Conservation (phyloP, 2,888 invertebrate genomes). For the Andricus quercusramuli region DNA sequence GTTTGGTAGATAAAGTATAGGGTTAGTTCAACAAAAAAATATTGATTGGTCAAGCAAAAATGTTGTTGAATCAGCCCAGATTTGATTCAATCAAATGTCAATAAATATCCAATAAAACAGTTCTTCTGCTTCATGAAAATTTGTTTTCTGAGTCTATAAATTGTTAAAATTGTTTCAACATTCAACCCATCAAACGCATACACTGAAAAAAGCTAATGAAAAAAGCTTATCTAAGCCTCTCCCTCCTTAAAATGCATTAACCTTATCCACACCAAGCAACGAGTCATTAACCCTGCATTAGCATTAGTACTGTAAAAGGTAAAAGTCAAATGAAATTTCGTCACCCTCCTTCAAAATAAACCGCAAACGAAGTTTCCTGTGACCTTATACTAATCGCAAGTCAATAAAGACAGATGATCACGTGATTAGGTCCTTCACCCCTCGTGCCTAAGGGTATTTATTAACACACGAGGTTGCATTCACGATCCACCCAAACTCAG, state of each 20-base stretch:
- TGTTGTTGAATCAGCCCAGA: too few relatives aligned
- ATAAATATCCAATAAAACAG: too few relatives aligned
- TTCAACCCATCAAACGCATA: too few relatives aligned
- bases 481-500: neutral
- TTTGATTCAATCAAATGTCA: too few relatives aligned
- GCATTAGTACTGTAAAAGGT: neutral
- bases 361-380: conserved; percentile 17
- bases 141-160: too few relatives aligned
- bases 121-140: too few relatives aligned
- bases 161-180: too few relatives aligned
- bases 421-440: conserved; percentile 33
- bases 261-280: neutral
- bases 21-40: too few relatives aligned
- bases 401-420: conserved; percentile 38
- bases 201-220: too few relatives aligned
- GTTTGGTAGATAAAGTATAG: too few relatives aligned
- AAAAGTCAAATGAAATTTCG: neutral
- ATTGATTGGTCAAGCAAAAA: too few relatives aligned
- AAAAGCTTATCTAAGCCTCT: neutral
- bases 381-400: conserved; percentile 26
- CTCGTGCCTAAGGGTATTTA: neutral
- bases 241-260: neutral
- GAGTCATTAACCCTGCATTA: conserved; percentile 22
- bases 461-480: neutral
- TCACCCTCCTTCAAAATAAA: conserved; percentile 13